Conservation (phyloP, 23 tunicate genomes). For the Halocynthia aurantium region DNA sequence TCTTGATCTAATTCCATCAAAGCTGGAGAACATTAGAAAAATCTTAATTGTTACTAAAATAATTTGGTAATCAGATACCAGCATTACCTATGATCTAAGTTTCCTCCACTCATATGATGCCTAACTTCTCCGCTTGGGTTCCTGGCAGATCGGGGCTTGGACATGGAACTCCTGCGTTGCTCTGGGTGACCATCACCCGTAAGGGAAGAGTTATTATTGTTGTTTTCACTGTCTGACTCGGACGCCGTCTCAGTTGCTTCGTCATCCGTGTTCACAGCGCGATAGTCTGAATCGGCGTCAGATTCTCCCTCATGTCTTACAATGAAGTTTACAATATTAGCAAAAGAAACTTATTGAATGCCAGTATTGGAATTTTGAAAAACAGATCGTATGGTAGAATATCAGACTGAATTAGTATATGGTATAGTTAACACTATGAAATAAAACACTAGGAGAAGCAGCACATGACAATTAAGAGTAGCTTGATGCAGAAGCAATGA, state of each 20-base stretch:
- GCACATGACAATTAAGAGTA: too few species aligned
- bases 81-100: slow-evolving; percentile 21
- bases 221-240: slow-evolving; percentile 77
- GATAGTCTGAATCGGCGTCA: slow-evolving; percentile 25
- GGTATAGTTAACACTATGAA: too few species aligned
- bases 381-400: too few species aligned
- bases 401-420: too few species aligned
- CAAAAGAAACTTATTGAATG: too few species aligned
- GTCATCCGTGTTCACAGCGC: slow-evolving; percentile 42
- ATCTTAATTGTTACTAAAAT: too few species aligned
- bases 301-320: slow-evolving; percentile 58
- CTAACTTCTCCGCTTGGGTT: slow-evolving; percentile 21
- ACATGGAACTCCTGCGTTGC: slow-evolving; percentile 2
- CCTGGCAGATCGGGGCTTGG: slow-evolving; percentile 11
- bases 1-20: slow-evolving; percentile 58
- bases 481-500: too few species aligned
- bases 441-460: too few species aligned
- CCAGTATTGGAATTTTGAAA: too few species aligned
- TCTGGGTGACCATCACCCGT: neutral
- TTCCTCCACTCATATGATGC: neutral
- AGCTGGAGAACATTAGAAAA: slow-evolving; percentile 16
- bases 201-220: slow-evolving; percentile 2
- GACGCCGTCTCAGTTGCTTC: slow-evolving; percentile 93
- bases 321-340: too few species aligned
- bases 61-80: neutral